A percentile compares a stretch with the other conserved stretches of the same genome.
phyloP scores from a whole-genome alignment of 2,113 vertebrate species.

The Psittacula cyanocephala region DNA sequence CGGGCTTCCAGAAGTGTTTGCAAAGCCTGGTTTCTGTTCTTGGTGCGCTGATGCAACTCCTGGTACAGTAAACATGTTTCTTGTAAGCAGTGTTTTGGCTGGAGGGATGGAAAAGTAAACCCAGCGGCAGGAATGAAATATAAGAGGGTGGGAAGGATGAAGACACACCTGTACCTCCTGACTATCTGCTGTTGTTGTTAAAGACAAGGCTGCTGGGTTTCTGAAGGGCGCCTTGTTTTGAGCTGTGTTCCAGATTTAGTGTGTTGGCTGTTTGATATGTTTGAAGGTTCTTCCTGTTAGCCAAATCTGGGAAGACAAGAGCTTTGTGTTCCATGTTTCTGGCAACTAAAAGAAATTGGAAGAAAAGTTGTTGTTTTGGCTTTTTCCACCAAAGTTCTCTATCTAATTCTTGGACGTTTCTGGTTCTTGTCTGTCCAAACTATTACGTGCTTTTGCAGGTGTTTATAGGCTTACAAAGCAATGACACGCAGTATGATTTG shows the following conservation, averaged over 20 bases:
- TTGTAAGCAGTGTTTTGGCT: neutral
- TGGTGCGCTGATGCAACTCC: fast-evolving
- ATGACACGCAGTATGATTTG: neutral
- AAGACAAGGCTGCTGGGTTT: neutral
- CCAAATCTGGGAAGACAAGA: neutral
- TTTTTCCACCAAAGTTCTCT: neutral
- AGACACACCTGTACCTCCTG: neutral
- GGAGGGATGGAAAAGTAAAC: neutral
- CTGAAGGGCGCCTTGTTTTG: neutral
- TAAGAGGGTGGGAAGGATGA: neutral
- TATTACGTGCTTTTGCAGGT: neutral
- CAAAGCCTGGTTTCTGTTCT: neutral
- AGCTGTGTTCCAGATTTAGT: neutral
- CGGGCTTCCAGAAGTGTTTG: neutral
- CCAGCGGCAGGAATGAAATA: neutral
- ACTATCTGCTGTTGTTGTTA: fast-evolving
- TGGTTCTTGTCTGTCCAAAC: neutral
- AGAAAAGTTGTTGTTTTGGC: neutral
- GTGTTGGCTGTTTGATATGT: neutral
- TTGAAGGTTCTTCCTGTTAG: neutral
- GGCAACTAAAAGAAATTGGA: neutral
- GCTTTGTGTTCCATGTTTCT: neutral
- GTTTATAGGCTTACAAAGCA: neutral
- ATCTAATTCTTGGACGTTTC: neutral
- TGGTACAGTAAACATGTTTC: fast-evolving